Conservation (phyloP, 2,888 invertebrate species). For the Lycophotia porphyrea region DNA sequence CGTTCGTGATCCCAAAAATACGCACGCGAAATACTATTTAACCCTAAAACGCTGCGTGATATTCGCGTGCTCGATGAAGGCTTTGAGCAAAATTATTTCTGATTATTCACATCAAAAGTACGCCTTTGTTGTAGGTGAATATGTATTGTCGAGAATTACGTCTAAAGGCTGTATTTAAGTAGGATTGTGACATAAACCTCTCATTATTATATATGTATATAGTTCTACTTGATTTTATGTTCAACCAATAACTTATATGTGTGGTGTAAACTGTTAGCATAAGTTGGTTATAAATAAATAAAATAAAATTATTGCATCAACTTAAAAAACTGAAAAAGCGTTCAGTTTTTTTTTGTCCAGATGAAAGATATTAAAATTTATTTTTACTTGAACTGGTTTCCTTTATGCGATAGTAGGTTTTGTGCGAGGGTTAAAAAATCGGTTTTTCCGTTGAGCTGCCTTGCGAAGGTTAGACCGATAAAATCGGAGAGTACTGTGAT, state of each 20-base stretch:
- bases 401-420: no score
- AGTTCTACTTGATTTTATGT: no score
- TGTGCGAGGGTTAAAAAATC: not conserved
- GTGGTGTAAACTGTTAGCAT: no score
- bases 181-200: not conserved
- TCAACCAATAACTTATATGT: no score
- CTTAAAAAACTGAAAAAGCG: not conserved
- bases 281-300: no score
- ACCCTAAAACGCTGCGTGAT: slow-evolving; percentile 62
- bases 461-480: not conserved
- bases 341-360: not conserved
- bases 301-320: not conserved
- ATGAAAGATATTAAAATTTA: not conserved
- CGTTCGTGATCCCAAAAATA: slow-evolving; percentile 62
- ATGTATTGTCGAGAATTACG: slow-evolving; percentile 7
- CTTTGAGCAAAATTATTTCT: slow-evolving; percentile 19
- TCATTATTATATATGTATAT: no score
- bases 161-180: not conserved
- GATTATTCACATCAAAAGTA: not conserved
- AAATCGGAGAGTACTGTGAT: slow-evolving; percentile 7
- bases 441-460: not conserved
- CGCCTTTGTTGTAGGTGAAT: slow-evolving; percentile 7
- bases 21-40: slow-evolving; percentile 74
- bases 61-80: slow-evolving; percentile 13
- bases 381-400: not conserved